phyloP scores from a whole-genome alignment of 1,140 invertebrate species.

The Druon quercuslanigerum region DNA sequence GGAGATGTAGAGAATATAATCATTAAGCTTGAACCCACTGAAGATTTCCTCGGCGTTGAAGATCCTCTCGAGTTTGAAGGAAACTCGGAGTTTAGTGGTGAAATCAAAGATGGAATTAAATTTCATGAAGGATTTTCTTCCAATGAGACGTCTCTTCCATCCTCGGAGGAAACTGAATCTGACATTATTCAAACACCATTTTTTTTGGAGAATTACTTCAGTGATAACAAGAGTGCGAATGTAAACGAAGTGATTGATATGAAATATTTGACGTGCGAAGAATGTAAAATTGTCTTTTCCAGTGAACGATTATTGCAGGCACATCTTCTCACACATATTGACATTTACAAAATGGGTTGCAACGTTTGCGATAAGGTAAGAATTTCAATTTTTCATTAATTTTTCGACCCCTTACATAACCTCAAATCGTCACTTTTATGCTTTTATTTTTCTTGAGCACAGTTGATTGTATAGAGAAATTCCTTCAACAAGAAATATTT shows the following conservation, averaged over 20 bases:
- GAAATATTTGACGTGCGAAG: slow-evolving; percentile 37
- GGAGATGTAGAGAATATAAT: slow-evolving; percentile 46
- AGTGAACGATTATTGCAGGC: slow-evolving; percentile 43
- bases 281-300: slow-evolving; percentile 45
- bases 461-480: too few species aligned
- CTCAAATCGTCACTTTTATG: too few species aligned
- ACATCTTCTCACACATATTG: slow-evolving; percentile 47
- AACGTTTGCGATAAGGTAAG: slow-evolving; percentile 46
- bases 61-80: slow-evolving; percentile 33
- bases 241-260: slow-evolving; percentile 39
- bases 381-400: background rate
- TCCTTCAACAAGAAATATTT: too few species aligned
- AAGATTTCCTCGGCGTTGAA: slow-evolving; percentile 38
- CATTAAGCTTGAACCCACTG: slow-evolving; percentile 45
- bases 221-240: slow-evolving; percentile 35
- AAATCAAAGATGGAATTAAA: slow-evolving; percentile 10
- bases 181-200: slow-evolving; percentile 44
- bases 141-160: slow-evolving; percentile 35
- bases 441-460: too few species aligned
- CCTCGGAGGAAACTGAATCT: slow-evolving; percentile 25
- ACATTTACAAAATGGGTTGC: slow-evolving; percentile 45
- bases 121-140: slow-evolving; percentile 27
- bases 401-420: background rate
- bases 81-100: slow-evolving; percentile 8
- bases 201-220: slow-evolving; percentile 48